These are phyloP conservation scores for Danio aesculapii DNA, from an alignment of 2,797 vertebrate species.

Conservation along the genomic window DNA sequence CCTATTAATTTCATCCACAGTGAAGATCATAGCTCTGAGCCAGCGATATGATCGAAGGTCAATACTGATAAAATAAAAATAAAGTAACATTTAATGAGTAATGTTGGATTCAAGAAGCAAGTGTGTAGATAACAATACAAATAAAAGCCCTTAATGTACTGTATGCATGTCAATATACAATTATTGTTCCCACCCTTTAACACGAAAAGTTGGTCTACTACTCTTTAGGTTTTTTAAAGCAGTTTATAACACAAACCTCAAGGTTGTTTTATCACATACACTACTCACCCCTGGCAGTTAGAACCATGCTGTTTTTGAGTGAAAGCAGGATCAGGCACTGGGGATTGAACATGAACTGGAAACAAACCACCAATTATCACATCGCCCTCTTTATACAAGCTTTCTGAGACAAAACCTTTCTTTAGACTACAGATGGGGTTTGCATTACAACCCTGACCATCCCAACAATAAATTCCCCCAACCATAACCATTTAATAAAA, in stretches of 20 bases:
- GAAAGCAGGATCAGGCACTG: slow-evolving; percentile 59
- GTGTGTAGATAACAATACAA: too few relatives aligned
- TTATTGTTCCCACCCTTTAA: too few relatives aligned
- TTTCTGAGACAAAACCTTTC: slow-evolving; percentile 57
- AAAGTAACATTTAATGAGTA: not conserved
- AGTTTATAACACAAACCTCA: too few relatives aligned
- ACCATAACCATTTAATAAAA: slow-evolving; percentile 55
- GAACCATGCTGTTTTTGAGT: slow-evolving; percentile 4
- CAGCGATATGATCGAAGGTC: slow-evolving; percentile 63
- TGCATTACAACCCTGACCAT: slow-evolving; percentile 33
- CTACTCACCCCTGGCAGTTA: slow-evolving; percentile 56
- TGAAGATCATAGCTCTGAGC: slow-evolving; percentile 62
- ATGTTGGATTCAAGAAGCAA: too few relatives aligned
- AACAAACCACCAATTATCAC: slow-evolving; percentile 65
- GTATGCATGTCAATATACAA: too few relatives aligned
- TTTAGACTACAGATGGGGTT: slow-evolving; percentile 55
- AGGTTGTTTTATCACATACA: not conserved
- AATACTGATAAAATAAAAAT: slow-evolving; percentile 33
- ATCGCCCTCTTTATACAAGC: slow-evolving; percentile 64
- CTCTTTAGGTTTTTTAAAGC: too few relatives aligned
- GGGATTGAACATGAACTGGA: slow-evolving; percentile 60
- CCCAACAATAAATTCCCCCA: slow-evolving; percentile 56
- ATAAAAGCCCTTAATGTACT: too few relatives aligned
- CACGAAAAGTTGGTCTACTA: too few relatives aligned
- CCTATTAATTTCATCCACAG: slow-evolving; percentile 69